Base-by-base conservation (phyloP, 2,113 vertebrate genomes). In the cattle (Bos taurus) region DNA sequence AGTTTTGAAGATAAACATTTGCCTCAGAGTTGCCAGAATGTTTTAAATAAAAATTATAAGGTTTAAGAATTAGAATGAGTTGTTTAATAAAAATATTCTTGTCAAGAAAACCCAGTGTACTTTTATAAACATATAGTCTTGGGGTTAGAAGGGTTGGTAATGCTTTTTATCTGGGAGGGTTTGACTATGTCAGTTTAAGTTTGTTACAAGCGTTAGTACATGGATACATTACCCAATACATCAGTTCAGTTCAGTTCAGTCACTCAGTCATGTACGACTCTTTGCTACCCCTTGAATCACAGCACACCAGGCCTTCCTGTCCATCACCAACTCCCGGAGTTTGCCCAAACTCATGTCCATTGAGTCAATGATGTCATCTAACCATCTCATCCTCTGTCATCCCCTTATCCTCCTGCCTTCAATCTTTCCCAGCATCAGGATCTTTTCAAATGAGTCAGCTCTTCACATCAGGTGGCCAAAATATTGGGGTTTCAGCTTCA, bases 31-130 rank as follows among this genome's bases (percentile, higher is more conserved):
- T 93, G 9, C 25, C 10, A 89, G 46, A 60, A 78, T 64, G 12
- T 91, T 88, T 83, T 60, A 88, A 80, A 83, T 59, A n/a, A 95
- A 95, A 96, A 97, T 48, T 46, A 59, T 52, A 81, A 81, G 78
- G 28, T 50, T 33, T 21, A 90, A 91, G 46, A 90, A 48, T 7
- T 4, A 30, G 15, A 67, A 57, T 28, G 36, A 57, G 5, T 80
- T 80, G 12, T 80, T 60, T 67, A 74, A 88, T 88, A 50, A 83
- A 82, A 52, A 56, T 71, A 17, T 50, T 62, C 2, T 96, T 89
- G 19, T 23, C 54, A 90, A 46, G 21, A 43, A 91, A 74, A 46
- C 3, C 30, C 30, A 80, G 14, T n/a, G 67, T 83, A 78, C 15
- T 26, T 60, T 84, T 67, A 81, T 28, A 26, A 84, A 85, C 50